Conservation (phyloP, 2,888 invertebrate genomes). For the Eretmocerus hayati region DNA sequence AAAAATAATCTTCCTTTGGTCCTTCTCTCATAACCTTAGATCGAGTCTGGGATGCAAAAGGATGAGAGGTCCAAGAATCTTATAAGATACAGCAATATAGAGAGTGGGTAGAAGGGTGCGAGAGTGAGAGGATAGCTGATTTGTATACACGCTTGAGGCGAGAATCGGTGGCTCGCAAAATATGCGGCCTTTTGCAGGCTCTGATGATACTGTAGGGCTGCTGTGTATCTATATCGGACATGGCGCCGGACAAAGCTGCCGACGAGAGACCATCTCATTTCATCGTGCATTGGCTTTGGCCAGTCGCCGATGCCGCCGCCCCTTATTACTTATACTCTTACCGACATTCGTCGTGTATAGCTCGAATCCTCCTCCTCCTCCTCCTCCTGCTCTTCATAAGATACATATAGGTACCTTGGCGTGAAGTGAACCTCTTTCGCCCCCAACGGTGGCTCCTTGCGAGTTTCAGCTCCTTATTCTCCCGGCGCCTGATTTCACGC, state of each 20-base stretch:
- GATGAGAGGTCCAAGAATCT: too few relatives aligned
- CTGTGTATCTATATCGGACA: conserved; percentile 41
- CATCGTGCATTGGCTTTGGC: conserved; percentile 30
- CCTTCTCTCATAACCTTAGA: too few relatives aligned
- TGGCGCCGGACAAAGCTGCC: conserved; percentile 43
- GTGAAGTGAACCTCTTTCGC: too few relatives aligned
- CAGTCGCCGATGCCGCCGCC: conserved; percentile 20
- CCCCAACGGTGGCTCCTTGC: too few relatives aligned
- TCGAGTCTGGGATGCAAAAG: too few relatives aligned
- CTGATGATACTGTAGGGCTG: conserved; percentile 31
- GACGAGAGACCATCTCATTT: conserved; percentile 42
- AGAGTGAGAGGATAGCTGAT: conserved; percentile 24
- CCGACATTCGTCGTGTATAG: not conserved
- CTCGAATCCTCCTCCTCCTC: conserved; percentile 13
- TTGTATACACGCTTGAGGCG: conserved; percentile 28
- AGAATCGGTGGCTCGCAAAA: conserved; percentile 1
- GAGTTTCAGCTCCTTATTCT: too few relatives aligned
- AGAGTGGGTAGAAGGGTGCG: not conserved
- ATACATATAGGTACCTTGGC: too few relatives aligned
- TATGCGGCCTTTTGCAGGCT: conserved; percentile 12
- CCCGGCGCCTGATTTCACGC: too few relatives aligned
- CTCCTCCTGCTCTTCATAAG: too few relatives aligned
- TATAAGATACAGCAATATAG: too few relatives aligned
- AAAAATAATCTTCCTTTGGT: too few relatives aligned
- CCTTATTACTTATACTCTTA: conserved; percentile 9